Evolutionary conservation across 2,113 vertebrate genomes (phyloP).

Genomic region (Periophthalmus modestus): DNA sequence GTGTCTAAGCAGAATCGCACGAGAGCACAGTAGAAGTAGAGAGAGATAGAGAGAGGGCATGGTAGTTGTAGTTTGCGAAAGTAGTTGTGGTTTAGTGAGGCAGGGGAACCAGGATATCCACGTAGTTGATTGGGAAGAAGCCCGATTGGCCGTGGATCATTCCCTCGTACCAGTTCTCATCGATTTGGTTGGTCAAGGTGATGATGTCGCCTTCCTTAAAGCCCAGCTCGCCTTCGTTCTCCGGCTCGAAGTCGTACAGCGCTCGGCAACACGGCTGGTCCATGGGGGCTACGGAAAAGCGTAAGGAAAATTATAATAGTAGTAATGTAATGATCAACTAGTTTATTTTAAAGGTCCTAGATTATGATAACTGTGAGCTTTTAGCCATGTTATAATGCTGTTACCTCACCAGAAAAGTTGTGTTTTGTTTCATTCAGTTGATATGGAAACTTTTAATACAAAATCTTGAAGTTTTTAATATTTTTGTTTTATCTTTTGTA

Average conservation of each 20-base stretch:
- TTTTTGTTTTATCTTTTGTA: no score
- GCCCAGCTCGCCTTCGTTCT: slow-evolving; percentile 94
- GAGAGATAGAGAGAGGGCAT: slow-evolving; percentile 42
- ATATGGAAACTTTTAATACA: no score
- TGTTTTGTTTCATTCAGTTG: no score
- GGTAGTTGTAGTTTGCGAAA: slow-evolving; percentile 46
- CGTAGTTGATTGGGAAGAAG: slow-evolving; percentile 97
- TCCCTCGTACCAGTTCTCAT: slow-evolving; percentile 98
- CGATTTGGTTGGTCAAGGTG: slow-evolving; percentile 95
- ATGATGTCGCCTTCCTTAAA: slow-evolving; percentile 95
- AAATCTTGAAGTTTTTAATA: no score
- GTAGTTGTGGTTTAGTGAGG: slow-evolving; percentile 81
- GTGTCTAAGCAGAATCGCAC: slow-evolving; percentile 63
- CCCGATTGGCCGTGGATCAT: slow-evolving; percentile 95
- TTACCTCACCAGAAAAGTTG: no score
- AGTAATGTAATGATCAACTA: no score
- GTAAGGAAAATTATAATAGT: no score
- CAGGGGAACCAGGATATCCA: slow-evolving; percentile 92
- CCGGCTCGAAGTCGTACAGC: slow-evolving; percentile 94
- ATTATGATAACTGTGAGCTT: no score
- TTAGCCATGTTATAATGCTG: no score
- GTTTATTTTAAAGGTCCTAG: no score
- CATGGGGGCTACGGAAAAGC: slow-evolving; percentile 71
- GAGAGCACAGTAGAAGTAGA: slow-evolving; percentile 65
- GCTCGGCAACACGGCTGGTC: slow-evolving; percentile 93